These are phyloP conservation scores for Riparia riparia DNA, from an alignment of 2,113 vertebrate genomes.

Conservation along the genomic window DNA sequence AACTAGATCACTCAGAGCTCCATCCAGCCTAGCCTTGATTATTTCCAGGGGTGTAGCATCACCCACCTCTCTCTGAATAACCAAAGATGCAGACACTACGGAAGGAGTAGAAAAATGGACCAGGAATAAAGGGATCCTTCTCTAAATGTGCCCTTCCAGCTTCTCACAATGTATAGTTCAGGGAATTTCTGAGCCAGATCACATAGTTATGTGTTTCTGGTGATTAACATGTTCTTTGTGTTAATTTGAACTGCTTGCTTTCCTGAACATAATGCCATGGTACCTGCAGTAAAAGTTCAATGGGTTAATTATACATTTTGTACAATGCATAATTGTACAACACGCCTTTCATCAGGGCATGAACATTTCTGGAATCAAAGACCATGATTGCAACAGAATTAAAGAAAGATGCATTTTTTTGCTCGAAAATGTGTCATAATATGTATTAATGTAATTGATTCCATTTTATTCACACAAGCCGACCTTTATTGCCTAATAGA, in stretches of 20 bases:
- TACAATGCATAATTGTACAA: neutral
- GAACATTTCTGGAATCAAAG: neutral
- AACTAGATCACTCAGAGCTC: neutral
- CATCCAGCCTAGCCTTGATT: neutral
- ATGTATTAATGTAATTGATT: neutral
- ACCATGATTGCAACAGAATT: neutral
- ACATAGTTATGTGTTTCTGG: neutral
- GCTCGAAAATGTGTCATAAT: neutral
- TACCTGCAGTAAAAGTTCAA: neutral
- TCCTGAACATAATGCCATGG: neutral
- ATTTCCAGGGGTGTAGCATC: neutral
- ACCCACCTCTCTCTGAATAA: neutral
- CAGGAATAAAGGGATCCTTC: neutral
- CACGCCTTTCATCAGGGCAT: neutral
- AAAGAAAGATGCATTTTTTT: neutral
- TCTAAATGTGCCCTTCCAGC: neutral
- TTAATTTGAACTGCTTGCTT: neutral
- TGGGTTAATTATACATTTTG: neutral
- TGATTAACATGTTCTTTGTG: neutral
- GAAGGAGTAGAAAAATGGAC: neutral
- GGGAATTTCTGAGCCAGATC: neutral
- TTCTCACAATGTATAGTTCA: neutral
- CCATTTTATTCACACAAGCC: neutral
- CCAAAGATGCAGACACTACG: neutral
- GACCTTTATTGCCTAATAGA: neutral